A percentile compares a stretch with the other conserved stretches of the same genome.
phyloP scores from a whole-genome alignment of 1,140 invertebrate genomes.

The Nephila pilipes region DNA sequence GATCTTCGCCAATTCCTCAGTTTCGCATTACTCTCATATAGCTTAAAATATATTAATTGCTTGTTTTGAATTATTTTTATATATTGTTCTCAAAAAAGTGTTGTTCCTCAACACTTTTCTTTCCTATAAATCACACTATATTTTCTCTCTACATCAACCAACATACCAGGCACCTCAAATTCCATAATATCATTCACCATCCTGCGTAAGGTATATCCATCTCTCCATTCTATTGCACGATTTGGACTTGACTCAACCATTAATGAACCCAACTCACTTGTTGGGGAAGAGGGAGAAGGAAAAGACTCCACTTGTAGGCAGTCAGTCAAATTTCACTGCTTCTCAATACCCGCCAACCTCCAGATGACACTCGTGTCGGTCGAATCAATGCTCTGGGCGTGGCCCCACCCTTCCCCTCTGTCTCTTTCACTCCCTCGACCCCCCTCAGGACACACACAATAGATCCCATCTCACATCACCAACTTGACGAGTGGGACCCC shows the following conservation, averaged over 20 bases:
- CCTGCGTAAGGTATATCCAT: neutral
- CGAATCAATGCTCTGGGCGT: slow-evolving; percentile 50
- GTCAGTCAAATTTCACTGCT: slow-evolving; percentile 50
- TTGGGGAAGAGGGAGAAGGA: neutral
- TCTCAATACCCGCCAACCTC: slow-evolving; percentile 20
- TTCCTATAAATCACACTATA: too few species aligned
- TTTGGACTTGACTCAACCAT: neutral
- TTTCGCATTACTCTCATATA: too few species aligned
- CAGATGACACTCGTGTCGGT: slow-evolving; percentile 58
- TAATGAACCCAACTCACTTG: slow-evolving; percentile 22
- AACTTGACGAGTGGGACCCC: neutral
- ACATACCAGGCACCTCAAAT: neutral
- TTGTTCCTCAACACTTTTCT: too few species aligned
- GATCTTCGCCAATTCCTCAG: too few species aligned
- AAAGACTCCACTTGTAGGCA: slow-evolving; percentile 38
- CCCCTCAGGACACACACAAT: slow-evolving; percentile 2
- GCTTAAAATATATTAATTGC: too few species aligned
- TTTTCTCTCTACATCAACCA: neutral
- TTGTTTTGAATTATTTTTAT: too few species aligned
- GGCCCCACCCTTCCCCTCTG: neutral
- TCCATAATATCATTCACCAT: neutral
- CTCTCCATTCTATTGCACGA: neutral
- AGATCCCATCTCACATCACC: slow-evolving; percentile 27
- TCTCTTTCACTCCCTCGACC: neutral
- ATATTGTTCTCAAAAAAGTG: too few species aligned